phyloP scores from a whole-genome alignment of 2,888 invertebrate species.

The Taenaris catops region DNA sequence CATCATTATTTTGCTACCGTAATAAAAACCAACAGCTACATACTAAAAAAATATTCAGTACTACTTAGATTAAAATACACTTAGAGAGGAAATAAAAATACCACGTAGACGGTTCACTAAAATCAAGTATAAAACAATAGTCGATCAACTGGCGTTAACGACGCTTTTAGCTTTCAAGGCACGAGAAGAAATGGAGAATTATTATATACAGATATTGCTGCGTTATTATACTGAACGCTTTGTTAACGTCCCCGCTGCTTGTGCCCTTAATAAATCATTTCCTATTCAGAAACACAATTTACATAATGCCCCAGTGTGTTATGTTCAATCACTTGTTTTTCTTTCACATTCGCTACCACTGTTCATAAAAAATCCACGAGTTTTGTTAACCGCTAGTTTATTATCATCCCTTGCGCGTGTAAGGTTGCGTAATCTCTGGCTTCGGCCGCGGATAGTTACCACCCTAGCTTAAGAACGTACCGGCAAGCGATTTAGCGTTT shows the following conservation, averaged over 20 bases:
- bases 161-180: constrained; percentile 14
- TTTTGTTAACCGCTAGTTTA: too few species aligned
- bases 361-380: not conserved
- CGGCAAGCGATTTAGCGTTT: too few species aligned
- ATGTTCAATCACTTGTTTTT: constrained; percentile 11
- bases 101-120: not conserved
- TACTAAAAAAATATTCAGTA: too few species aligned
- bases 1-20: too few species aligned
- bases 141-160: constrained; percentile 11
- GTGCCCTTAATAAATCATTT: constrained; percentile 16
- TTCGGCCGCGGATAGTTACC: too few species aligned
- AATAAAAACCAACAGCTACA: too few species aligned
- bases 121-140: constrained; percentile 10
- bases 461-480: too few species aligned
- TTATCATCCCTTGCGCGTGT: too few species aligned
- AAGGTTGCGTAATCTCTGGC: too few species aligned
- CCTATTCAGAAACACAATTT: constrained; percentile 10
- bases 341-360: constrained; percentile 5
- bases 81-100: not conserved
- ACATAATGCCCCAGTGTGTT: constrained; percentile 9
- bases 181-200: constrained; percentile 11
- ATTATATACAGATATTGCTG: constrained; percentile 8
- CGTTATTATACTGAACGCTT: constrained; percentile 13
- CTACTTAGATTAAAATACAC: not conserved
- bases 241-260: constrained; percentile 13